phyloP scores from a whole-genome alignment of 1,140 invertebrate species.

The Trichonephila inaurata region DNA sequence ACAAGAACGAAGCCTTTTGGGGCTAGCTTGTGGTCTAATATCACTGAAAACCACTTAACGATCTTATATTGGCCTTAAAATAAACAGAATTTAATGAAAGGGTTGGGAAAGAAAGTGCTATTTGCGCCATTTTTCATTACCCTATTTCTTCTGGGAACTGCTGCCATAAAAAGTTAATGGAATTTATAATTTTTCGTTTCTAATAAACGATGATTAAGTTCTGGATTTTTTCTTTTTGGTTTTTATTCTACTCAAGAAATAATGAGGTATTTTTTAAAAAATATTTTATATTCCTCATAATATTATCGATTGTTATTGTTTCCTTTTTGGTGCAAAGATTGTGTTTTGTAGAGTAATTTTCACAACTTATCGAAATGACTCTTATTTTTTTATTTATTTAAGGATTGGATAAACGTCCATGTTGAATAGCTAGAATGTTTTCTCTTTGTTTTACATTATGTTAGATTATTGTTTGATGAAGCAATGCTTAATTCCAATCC shows the following conservation, averaged over 20 bases:
- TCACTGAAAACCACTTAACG: slow-evolving; percentile 69
- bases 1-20: neutral
- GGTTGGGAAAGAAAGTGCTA: slow-evolving; percentile 39
- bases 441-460: too few relatives aligned
- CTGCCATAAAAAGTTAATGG: neutral
- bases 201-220: slow-evolving; percentile 8
- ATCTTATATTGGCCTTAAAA: slow-evolving; percentile 47
- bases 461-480: too few relatives aligned
- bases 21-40: slow-evolving; percentile 62
- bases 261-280: too few relatives aligned
- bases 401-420: too few relatives aligned
- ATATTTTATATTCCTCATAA: too few relatives aligned
- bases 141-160: neutral
- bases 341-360: too few relatives aligned
- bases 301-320: too few relatives aligned
- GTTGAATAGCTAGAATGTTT: too few relatives aligned
- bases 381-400: too few relatives aligned
- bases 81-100: slow-evolving; percentile 65
- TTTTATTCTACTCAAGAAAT: neutral
- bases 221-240: neutral
- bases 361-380: too few relatives aligned
- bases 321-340: too few relatives aligned
- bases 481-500: too few relatives aligned
- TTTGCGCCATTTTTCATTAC: slow-evolving; percentile 47
- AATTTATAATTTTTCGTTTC: slow-evolving; percentile 20